phyloP scores from a whole-genome alignment of 2,888 invertebrate genomes.

The Blera fallax region DNA sequence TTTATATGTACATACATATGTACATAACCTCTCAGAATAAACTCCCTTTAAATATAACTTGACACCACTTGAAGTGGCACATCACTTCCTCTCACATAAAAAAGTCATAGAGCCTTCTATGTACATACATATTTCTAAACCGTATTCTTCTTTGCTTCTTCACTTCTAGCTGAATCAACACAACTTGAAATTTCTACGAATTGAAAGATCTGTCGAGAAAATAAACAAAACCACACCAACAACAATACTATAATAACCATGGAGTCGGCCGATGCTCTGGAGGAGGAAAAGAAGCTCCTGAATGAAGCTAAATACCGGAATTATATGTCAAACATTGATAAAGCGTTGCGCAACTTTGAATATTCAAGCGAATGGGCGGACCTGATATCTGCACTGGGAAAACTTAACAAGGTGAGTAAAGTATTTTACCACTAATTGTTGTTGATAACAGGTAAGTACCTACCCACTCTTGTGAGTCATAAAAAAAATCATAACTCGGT shows the following conservation, averaged over 20 bases:
- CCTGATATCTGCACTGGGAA: slow-evolving; percentile 93
- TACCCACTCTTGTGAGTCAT: neutral
- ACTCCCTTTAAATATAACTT: neutral
- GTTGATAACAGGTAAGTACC: neutral
- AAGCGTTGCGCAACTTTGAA: slow-evolving; percentile 94
- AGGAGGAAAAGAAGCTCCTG: slow-evolving; percentile 90
- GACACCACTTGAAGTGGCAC: neutral
- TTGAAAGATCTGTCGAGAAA: slow-evolving; percentile 34
- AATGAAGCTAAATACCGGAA: slow-evolving; percentile 91
- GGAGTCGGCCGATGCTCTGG: slow-evolving; percentile 80
- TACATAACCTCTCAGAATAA: neutral
- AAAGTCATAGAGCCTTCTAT: neutral
- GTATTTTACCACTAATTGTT: neutral
- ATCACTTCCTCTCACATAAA: neutral
- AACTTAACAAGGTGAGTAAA: slow-evolving; percentile 90
- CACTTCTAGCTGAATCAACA: slow-evolving; percentile 51
- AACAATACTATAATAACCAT: slow-evolving; percentile 73
- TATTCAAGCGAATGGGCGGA: slow-evolving; percentile 98
- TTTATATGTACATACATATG: too few relatives aligned
- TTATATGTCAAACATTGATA: slow-evolving; percentile 91
- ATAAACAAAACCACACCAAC: slow-evolving; percentile 10
- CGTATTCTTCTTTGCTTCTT: neutral
- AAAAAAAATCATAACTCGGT: neutral
- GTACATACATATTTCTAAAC: too few relatives aligned
- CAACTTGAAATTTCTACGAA: slow-evolving; percentile 48